phyloP scores from a whole-genome alignment of 2,888 invertebrate genomes.

The Torymus aiolomorphi region DNA sequence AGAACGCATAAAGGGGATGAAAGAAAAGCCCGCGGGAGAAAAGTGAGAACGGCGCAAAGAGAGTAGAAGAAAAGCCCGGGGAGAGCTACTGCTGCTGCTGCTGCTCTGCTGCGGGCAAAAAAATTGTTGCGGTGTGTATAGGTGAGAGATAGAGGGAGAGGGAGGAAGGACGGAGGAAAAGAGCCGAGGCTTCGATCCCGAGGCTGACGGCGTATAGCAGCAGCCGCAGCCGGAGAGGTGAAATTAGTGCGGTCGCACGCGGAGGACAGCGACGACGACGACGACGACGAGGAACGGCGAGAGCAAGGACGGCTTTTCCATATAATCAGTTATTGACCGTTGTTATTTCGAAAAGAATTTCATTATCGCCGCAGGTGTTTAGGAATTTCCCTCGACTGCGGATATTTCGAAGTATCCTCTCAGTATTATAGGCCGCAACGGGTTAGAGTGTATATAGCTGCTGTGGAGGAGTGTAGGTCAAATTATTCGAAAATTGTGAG shows the following conservation, averaged over 20 bases:
- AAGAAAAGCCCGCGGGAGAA: conserved; percentile 57
- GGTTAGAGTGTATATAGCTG: no score
- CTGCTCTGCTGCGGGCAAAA: conserved; percentile 7
- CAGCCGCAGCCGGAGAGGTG: not conserved
- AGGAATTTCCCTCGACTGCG: not conserved
- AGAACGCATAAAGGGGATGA: conserved; percentile 58
- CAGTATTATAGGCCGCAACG: no score
- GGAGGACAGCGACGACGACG: not conserved
- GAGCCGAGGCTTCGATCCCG: conserved; percentile 5
- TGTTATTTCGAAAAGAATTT: not conserved
- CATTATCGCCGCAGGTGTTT: not conserved
- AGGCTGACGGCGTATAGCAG: no score
- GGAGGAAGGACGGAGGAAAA: conserved; percentile 25
- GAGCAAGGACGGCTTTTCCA: no score
- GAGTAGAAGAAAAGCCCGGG: conserved; percentile 45
- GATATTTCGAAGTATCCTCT: no score
- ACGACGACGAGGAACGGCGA: not conserved
- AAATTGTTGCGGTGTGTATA: conserved; percentile 54
- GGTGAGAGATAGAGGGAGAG: conserved; percentile 33
- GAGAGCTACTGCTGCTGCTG: not conserved
- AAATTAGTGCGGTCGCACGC: conserved; percentile 2
- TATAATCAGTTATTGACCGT: not conserved
- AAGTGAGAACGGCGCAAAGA: conserved; percentile 51
- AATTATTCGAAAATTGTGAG: no score
- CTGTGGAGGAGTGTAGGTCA: no score